Evolutionary conservation across 2,888 invertebrate genomes (phyloP).

Genomic region (Apodemia hepburni): DNA sequence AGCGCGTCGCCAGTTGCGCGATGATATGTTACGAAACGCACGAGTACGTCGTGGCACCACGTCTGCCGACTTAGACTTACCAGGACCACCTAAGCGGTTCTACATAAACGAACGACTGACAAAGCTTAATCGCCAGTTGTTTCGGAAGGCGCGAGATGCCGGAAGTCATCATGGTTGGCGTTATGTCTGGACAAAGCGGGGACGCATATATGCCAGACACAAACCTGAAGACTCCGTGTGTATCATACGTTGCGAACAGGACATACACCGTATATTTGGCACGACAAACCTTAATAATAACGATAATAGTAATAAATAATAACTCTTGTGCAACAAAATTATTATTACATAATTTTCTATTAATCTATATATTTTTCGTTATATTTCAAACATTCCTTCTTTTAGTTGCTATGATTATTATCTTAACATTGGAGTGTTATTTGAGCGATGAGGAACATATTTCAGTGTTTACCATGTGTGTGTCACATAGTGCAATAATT

Average conservation of each 20-base stretch:
- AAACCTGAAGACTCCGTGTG: neutral
- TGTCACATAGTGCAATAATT: too few species aligned
- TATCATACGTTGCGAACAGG: neutral
- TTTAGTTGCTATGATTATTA: too few species aligned
- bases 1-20: neutral
- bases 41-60: neutral
- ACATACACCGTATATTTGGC: neutral
- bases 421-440: too few species aligned
- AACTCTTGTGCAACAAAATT: too few species aligned
- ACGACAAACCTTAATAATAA: too few species aligned
- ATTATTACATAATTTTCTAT: too few species aligned
- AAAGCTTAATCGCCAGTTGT: neutral
- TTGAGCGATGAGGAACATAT: too few species aligned
- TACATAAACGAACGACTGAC: neutral
- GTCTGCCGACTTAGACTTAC: neutral
- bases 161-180: neutral
- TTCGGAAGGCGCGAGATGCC: neutral
- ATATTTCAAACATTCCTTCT: too few species aligned
- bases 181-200: conserved; percentile 1
- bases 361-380: too few species aligned
- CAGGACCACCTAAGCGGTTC: neutral
- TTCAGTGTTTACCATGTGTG: too few species aligned
- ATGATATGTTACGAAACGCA: conserved; percentile 8
- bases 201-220: neutral
- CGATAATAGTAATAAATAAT: too few species aligned